phyloP scores from a whole-genome alignment of 2,888 invertebrate species.

The Myathropa florea region DNA sequence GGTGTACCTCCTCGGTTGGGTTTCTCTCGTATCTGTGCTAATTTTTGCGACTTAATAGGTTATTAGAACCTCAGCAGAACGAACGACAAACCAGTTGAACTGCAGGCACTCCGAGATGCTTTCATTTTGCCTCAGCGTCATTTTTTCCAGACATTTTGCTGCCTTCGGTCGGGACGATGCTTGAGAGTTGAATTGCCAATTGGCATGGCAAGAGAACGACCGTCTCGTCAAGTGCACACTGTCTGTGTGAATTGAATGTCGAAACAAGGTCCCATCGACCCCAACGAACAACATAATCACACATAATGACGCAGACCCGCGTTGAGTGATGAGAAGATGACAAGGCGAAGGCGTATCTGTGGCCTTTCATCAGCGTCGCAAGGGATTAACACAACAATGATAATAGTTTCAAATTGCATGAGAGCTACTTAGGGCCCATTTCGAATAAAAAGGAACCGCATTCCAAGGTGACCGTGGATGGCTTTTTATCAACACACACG shows the following conservation, averaged over 20 bases:
- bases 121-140: slow-evolving; percentile 8
- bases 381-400: slow-evolving; percentile 49
- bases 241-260: not conserved
- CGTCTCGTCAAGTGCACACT: slow-evolving; percentile 23
- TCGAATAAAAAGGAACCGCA: not conserved
- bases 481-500: slow-evolving; percentile 37
- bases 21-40: slow-evolving; percentile 50
- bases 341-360: not conserved
- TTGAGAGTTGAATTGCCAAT: slow-evolving; percentile 15
- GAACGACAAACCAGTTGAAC: slow-evolving; percentile 33
- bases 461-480: not conserved
- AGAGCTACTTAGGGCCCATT: slow-evolving; percentile 29
- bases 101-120: slow-evolving; percentile 8
- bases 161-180: not conserved
- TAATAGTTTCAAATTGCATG: slow-evolving; percentile 37
- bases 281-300: slow-evolving; percentile 43
- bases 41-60: slow-evolving; percentile 56
- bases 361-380: not conserved
- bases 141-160: too few species aligned
- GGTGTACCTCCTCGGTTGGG: not conserved
- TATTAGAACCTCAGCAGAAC: slow-evolving; percentile 60
- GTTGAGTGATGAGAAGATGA: not conserved
- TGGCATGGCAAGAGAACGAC: slow-evolving; percentile 30
- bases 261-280: not conserved
- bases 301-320: slow-evolving; percentile 38